Base-by-base conservation (phyloP, 1,140 invertebrate genomes). In the Lethocerus indicus region DNA sequence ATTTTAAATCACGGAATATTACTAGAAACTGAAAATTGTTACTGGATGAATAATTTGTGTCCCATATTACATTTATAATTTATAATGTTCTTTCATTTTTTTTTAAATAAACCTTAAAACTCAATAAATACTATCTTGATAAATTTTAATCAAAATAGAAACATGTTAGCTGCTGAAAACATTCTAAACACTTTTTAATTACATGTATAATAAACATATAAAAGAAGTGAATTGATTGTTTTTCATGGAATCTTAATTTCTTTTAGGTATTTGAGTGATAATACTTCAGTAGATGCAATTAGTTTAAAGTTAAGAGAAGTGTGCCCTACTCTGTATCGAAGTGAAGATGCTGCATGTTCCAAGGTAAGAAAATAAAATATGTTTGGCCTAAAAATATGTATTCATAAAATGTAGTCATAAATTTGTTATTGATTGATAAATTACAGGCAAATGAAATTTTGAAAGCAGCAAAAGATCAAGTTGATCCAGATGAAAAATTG, bases 331-430 rank as follows among this genome's bases (percentile, higher is more conserved):
- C 71, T 98, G 1, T 98, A 95, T 60, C 84, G 84, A 57, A 80
- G 79, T 58, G 94, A 98, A 71, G 94, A 98, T 71, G 93, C 90
- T 16, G 83, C 89, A 27, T 92, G 86, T 64, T 81, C 91, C 18
- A 89, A 95, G 72, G 83, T 87, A 68, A 61, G 51, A 27, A 40
- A 14, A 12, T 32, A 23, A 21, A n/a, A 1, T 50, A 26, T 28
- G 23, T 42, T 27, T 14, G 21, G 4, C 2, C 9, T 25, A 29
- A 27, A 28, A 37, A 37, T 39, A 1, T 39, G 4, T 39, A 20
- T 1, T 6, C 23, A 4, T n/a, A 6, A 13, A 39, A 9, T n/a
- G n/a, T n/a, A n/a, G 9, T 39, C 4, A 13, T 9, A n/a, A 39
- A 13, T 20, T 12, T 5, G 18, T 39, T 1, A 39, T 20, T 21